Conservation (phyloP, 2,113 vertebrate species). For the Panurus biarmicus region DNA sequence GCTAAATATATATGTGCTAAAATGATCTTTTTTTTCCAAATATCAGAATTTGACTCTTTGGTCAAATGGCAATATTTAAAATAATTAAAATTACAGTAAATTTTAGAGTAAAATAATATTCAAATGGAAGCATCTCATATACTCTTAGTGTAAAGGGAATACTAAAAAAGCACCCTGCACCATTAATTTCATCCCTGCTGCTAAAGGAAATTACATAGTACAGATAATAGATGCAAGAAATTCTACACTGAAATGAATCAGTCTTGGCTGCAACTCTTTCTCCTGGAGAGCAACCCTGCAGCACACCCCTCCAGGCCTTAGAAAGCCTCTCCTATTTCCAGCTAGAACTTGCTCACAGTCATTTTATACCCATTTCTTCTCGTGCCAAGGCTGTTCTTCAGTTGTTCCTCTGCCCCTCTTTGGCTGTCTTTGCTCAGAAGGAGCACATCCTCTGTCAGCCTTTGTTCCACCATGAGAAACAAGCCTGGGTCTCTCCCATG, state of each 20-base stretch:
- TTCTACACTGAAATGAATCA: background rate
- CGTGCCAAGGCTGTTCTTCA: background rate
- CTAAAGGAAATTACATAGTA: background rate
- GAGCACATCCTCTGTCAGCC: background rate
- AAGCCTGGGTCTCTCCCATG: background rate
- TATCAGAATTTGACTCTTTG: background rate
- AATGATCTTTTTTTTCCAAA: background rate
- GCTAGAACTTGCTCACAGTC: background rate
- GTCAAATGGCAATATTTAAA: background rate
- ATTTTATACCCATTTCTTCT: background rate
- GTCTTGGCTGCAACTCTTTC: background rate
- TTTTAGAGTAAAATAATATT: background rate
- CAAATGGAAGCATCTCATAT: background rate
- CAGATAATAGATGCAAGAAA: background rate
- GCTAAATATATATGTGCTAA: background rate
- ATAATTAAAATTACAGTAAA: background rate
- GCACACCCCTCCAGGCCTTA: background rate
- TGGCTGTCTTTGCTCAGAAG: background rate
- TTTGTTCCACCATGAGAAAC: accelerated
- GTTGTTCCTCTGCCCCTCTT: background rate
- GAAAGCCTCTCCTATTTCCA: background rate
- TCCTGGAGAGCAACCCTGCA: background rate
- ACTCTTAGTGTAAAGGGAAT: background rate
- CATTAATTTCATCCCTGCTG: background rate
- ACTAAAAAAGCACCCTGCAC: background rate